These are phyloP conservation scores for Alca torda DNA, from an alignment of 2,797 vertebrate species.

Conservation along the genomic window DNA sequence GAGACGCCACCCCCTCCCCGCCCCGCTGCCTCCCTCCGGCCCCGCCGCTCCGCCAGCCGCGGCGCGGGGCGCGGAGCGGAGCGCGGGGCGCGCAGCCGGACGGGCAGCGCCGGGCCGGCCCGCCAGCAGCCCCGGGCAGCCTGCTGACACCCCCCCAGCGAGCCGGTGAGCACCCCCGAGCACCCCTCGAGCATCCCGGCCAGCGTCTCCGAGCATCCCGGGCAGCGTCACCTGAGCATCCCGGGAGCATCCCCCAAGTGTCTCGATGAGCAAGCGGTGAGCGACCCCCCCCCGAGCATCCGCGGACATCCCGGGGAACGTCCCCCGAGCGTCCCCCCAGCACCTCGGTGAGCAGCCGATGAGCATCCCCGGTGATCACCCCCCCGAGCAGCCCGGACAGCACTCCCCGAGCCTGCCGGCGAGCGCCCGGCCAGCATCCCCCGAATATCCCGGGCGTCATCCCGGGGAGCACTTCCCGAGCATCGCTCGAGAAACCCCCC, in stretches of 20 bases:
- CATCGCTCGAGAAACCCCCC: background rate
- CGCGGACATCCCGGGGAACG: background rate
- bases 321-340: background rate
- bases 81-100: background rate
- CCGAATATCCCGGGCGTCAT: background rate
- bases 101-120: background rate
- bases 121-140: background rate
- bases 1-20: conserved; percentile 73
- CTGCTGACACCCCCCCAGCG: background rate
- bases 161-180: background rate
- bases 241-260: background rate
- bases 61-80: background rate
- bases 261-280: background rate
- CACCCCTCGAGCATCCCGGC: background rate
- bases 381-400: no score
- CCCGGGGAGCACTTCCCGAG: background rate
- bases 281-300: background rate
- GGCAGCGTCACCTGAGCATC: background rate
- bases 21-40: conserved; percentile 48
- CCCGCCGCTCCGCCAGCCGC: conserved; percentile 20
- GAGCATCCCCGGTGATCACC: no score
- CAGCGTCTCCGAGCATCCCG: background rate
- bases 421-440: no score
- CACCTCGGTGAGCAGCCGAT: no score
- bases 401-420: no score